Percentiles rank a stretch among this genome's conserved stretches.
These are phyloP conservation scores for Tapirus terrestris DNA, from an alignment of 2,113 vertebrate species.

Conservation along the genomic window DNA sequence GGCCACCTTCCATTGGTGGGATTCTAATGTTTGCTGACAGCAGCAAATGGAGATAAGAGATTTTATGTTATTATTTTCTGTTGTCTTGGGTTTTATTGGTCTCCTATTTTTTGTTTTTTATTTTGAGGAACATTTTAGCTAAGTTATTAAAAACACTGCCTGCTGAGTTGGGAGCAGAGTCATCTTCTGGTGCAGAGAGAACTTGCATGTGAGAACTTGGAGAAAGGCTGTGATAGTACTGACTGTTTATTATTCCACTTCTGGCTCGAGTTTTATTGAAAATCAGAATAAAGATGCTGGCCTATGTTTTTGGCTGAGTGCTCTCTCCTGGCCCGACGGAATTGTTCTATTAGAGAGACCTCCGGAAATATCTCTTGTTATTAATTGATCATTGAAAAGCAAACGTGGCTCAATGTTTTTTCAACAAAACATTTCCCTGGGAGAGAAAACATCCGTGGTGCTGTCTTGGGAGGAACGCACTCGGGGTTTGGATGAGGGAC, in stretches of 20 bases:
- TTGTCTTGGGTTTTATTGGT: slow-evolving; percentile 79
- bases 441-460: not conserved
- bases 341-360: not conserved
- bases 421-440: not conserved
- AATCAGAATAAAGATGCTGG: slow-evolving; percentile 47
- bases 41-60: slow-evolving; percentile 77
- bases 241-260: slow-evolving; percentile 62
- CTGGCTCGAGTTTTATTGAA: slow-evolving; percentile 46
- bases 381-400: slow-evolving; percentile 32
- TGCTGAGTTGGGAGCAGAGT: slow-evolving; percentile 73
- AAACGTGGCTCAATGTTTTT: not conserved
- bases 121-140: slow-evolving; percentile 71
- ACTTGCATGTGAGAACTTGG: slow-evolving; percentile 67
- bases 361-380: not conserved
- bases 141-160: slow-evolving; percentile 83
- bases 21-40: slow-evolving; percentile 81
- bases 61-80: slow-evolving; percentile 82
- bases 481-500: not conserved
- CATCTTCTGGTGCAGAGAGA: slow-evolving; percentile 70
- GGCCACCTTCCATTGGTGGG: slow-evolving; percentile 65
- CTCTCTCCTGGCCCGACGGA: not conserved
- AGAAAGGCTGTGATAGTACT: slow-evolving; percentile 54
- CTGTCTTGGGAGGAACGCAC: not conserved
- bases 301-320: slow-evolving; percentile 46
- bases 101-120: slow-evolving; percentile 76